Conservation (phyloP, 2,797 vertebrate genomes). For the Limnodromus scolopaceus region DNA sequence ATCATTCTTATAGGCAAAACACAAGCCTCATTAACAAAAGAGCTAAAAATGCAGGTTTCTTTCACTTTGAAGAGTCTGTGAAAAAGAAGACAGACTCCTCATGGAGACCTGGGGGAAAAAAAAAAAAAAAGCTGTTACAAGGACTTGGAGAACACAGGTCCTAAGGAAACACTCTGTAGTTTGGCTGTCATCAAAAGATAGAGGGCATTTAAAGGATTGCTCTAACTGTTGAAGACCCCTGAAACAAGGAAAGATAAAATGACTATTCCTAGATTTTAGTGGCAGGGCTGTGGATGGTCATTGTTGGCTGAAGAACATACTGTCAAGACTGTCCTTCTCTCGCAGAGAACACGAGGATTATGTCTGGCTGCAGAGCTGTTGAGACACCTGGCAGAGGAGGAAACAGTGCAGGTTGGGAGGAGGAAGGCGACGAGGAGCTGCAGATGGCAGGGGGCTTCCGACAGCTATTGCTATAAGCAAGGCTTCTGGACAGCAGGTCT, state of each 20-base stretch:
- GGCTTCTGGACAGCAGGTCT: not conserved
- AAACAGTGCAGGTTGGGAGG: accelerated
- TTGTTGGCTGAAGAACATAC: not conserved
- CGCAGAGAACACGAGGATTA: not conserved
- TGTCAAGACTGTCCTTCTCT: not conserved
- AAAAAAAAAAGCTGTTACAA: not conserved
- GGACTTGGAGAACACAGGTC: not conserved
- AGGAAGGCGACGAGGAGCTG: not conserved
- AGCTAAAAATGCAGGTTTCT: not conserved
- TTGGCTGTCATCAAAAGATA: not conserved
- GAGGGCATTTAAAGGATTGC: not conserved
- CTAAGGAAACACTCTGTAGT: accelerated
- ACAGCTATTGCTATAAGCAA: not conserved
- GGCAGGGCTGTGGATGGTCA: not conserved
- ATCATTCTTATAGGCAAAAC: not conserved
- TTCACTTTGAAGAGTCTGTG: not conserved
- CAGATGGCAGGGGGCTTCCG: not conserved
- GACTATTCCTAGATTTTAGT: not conserved
- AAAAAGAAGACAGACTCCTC: not conserved
- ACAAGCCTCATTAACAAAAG: not conserved
- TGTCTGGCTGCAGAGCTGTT: not conserved
- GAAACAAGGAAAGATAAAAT: not conserved
- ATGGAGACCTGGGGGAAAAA: not conserved
- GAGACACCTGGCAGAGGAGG: not conserved
- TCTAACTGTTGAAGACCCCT: not conserved